A percentile compares a stretch with the other conserved stretches of the same genome.
Conservation (phyloP, 2,113 vertebrate genomes). For the Galemys pyrenaicus region DNA sequence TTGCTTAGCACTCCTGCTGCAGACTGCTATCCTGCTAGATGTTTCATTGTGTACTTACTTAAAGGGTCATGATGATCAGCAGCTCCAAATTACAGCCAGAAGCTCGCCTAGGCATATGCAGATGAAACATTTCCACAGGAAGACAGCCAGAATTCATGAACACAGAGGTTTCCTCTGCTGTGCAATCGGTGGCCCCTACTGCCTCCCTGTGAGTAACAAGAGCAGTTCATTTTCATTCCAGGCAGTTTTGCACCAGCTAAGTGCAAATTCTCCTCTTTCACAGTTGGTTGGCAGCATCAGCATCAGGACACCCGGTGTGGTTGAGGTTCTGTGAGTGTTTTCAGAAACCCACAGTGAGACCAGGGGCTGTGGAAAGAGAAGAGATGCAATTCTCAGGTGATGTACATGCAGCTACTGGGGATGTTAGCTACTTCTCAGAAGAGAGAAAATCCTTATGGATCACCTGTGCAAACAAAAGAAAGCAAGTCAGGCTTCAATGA, state of each 20-base stretch:
- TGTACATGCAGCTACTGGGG: neutral
- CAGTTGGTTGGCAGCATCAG: neutral
- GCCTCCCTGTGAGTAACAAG: neutral
- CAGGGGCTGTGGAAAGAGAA: neutral
- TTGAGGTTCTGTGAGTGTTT: neutral
- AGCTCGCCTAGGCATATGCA: neutral
- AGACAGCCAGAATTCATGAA: neutral
- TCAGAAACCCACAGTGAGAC: slow-evolving; percentile 26
- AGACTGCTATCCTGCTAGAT: neutral
- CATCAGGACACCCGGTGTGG: neutral
- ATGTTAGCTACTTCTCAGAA: neutral
- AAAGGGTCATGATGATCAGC: neutral
- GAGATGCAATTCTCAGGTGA: neutral
- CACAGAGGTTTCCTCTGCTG: neutral
- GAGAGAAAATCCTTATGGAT: neutral
- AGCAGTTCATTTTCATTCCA: slow-evolving; percentile 10
- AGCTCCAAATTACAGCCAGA: neutral
- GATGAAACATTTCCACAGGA: neutral
- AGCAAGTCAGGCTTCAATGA: neutral
- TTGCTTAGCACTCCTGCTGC: neutral
- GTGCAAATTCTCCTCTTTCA: slow-evolving; percentile 50
- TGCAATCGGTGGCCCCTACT: neutral
- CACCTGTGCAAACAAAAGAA: slow-evolving; percentile 33
- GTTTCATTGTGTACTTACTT: neutral
- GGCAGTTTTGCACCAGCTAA: slow-evolving; percentile 43